Percentiles rank a stretch among this genome's conserved stretches.
These are phyloP conservation scores for Larimichthys polyactis DNA, from an alignment of 2,113 vertebrate species.

Conservation along the genomic window DNA sequence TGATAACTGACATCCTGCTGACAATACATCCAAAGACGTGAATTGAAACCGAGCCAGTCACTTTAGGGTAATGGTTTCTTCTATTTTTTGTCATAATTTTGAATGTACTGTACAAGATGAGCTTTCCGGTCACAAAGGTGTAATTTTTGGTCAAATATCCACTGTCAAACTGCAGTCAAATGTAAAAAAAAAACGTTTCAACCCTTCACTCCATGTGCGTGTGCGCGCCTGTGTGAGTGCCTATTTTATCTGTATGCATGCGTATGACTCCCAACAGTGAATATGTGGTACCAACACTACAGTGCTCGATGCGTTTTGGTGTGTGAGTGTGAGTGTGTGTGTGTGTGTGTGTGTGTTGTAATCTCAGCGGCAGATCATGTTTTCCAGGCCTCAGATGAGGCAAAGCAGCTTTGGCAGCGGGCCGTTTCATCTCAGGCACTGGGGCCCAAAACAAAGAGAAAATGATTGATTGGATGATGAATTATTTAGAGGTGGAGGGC, in stretches of 20 bases:
- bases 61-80: neutral
- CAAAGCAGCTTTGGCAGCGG: constrained; percentile 86
- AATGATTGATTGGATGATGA: constrained; percentile 90
- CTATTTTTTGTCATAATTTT: neutral
- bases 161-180: constrained; percentile 24
- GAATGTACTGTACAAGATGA: neutral
- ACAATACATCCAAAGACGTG: neutral
- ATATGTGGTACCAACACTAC: constrained; percentile 56
- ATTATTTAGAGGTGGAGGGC: constrained; percentile 87
- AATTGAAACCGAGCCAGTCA: neutral
- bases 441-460: constrained; percentile 90
- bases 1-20: neutral
- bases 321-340: constrained; percentile 51
- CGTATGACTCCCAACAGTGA: constrained; percentile 61
- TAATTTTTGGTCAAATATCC: constrained; percentile 31
- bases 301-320: constrained; percentile 66
- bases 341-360: constrained; percentile 78
- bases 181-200: constrained; percentile 17
- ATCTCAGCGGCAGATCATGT: constrained; percentile 88
- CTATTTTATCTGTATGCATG: constrained; percentile 65
- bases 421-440: constrained; percentile 87
- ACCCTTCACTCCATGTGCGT: constrained; percentile 2
- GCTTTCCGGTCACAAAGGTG: constrained; percentile 3
- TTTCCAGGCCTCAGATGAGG: constrained; percentile 88
- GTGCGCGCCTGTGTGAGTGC: neutral